Evolutionary conservation across 2,797 vertebrate species (phyloP).

Genomic region (Neostethus bicornis): DNA sequence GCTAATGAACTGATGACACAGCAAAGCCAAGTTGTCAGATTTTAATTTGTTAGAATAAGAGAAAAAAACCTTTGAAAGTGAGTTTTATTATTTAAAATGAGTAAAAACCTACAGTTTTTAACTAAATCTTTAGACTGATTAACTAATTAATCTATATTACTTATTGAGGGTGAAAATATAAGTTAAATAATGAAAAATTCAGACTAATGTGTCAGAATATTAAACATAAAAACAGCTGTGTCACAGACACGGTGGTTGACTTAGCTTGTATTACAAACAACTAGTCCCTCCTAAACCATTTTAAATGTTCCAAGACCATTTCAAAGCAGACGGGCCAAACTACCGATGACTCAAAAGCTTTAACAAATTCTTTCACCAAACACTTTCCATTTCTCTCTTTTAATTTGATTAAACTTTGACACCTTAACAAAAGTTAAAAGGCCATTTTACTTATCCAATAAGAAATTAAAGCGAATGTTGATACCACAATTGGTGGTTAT

Average conservation of each 20-base stretch:
- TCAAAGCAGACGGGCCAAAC: not conserved
- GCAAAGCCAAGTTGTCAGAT: no score
- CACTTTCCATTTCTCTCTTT: not conserved
- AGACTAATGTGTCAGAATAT: not conserved
- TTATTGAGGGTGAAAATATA: not conserved
- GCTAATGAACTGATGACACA: no score
- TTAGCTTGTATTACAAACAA: slow-evolving; percentile 1
- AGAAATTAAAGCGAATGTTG: no score
- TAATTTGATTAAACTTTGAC: not conserved
- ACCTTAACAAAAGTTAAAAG: rapidly evolving
- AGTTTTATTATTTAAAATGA: no score
- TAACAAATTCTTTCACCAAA: not conserved
- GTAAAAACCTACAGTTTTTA: no score
- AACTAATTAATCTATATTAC: not conserved
- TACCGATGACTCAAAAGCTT: not conserved
- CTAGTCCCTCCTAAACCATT: not conserved
- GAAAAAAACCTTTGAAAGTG: no score
- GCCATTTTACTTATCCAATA: no score
- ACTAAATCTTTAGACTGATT: no score
- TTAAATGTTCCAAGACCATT: not conserved
- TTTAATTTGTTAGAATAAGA: no score
- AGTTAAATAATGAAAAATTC: not conserved
- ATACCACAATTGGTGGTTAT: no score
- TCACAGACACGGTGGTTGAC: not conserved
- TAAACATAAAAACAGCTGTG: not conserved